Conservation (phyloP, 2,113 vertebrate genomes). For the Siniperca knerii region DNA sequence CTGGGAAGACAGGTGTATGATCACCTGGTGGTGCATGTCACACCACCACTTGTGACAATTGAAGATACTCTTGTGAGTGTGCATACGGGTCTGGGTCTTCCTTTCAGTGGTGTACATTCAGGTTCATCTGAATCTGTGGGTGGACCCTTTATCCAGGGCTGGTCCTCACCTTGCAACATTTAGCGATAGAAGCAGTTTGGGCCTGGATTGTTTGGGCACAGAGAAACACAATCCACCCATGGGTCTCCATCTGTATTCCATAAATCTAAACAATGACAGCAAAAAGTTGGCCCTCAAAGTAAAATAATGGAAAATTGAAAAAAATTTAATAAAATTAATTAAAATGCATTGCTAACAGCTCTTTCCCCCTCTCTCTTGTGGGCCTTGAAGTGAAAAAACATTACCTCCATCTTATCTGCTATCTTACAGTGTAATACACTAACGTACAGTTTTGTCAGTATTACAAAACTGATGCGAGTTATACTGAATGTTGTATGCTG, state of each 20-base stretch:
- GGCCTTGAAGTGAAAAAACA: neutral
- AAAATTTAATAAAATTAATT: neutral
- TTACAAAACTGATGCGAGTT: neutral
- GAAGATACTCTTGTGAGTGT: neutral
- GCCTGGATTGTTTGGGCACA: neutral
- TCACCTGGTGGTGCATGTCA: neutral
- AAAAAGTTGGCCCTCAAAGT: neutral
- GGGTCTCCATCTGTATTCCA: neutral
- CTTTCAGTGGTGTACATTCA: neutral
- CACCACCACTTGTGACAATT: neutral
- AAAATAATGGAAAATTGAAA: neutral
- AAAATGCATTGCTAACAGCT: neutral
- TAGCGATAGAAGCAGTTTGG: neutral
- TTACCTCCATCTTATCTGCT: neutral
- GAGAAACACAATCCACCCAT: neutral
- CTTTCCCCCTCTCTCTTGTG: neutral
- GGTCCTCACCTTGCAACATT: neutral
- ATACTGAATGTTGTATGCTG: neutral
- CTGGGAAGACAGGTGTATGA: neutral
- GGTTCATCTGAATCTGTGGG: neutral
- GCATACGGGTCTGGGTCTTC: neutral
- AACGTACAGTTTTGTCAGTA: neutral
- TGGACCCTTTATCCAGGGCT: neutral
- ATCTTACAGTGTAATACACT: neutral
- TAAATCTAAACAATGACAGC: neutral